phyloP scores from a whole-genome alignment of 2,888 invertebrate species.

The Julus scandinavius region DNA sequence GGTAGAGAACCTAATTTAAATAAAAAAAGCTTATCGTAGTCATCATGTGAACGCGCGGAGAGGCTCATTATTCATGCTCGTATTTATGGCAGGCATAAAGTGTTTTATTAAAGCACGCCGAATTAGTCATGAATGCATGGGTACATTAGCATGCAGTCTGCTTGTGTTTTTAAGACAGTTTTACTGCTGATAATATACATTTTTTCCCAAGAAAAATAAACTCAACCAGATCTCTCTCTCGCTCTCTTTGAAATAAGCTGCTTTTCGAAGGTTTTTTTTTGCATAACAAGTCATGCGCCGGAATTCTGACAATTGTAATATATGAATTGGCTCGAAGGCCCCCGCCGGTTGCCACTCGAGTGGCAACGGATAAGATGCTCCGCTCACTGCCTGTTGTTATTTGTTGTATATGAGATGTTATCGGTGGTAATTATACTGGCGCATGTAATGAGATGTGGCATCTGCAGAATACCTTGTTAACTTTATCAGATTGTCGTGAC shows the following conservation, averaged over 20 bases:
- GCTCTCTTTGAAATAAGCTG: not conserved
- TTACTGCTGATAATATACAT: conserved; percentile 14
- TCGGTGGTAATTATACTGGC: not conserved
- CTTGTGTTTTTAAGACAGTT: not conserved
- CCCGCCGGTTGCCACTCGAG: not conserved
- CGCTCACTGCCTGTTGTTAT: not conserved
- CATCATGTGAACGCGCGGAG: conserved; percentile 14
- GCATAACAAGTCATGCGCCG: not conserved
- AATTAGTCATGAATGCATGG: conserved; percentile 39
- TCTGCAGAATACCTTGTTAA: conserved; percentile 23
- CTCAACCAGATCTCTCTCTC: not conserved
- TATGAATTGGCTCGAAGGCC: not conserved
- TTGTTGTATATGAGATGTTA: not conserved
- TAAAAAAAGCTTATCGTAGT: conserved; percentile 1
- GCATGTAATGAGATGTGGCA: conserved; percentile 42
- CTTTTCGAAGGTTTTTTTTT: not conserved
- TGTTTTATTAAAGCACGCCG: conserved; percentile 35
- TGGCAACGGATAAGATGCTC: not conserved
- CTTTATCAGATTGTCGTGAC: conserved; percentile 26
- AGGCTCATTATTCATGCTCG: conserved; percentile 21
- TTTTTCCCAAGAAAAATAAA: not conserved
- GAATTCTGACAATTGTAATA: not conserved
- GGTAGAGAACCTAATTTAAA: conserved; percentile 28
- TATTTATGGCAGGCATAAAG: conserved; percentile 36
- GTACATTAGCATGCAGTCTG: not conserved